Evolutionary conservation across 92 coral and sea anemone genomes (phyloP), one percentile per base, ranked within the genome.

Genomic region (Zoanthus solanderi): DNA sequence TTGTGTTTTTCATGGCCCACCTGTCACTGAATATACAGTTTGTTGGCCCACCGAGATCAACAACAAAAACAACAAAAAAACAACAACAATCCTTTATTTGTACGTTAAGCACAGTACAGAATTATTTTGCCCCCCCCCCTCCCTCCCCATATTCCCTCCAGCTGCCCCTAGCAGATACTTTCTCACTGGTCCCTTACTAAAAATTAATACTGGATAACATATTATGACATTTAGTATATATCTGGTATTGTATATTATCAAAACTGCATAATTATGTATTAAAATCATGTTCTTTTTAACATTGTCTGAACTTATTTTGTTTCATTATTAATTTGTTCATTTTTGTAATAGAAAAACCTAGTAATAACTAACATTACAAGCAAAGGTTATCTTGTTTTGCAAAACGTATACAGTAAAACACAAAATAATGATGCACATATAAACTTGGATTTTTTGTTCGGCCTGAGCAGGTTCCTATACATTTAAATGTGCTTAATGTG

Each of bases 171-270:
- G 73, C 76, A 32, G 52, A 8, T 32, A 37, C 28, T 32, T 37
- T 72, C 76, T 32, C 50, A 72, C 52, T 42, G 76, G 47, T 32
- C 52, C 47, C 48, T 72, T 72, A 37, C 76, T 68, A 28, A 34
- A 0, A 72, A 32, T 32, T 37, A 2, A 0, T 30, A 23, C 7
- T 7, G 47, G 13, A 30, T 71, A 71, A 71, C 46, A 71, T 71
- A 30, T 71, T 32, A 30, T 10, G 75, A 71, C 47, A 71, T 23
- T 23, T 71, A 37, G 1, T 32, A 72, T 72, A 17, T 72, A 72
- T 72, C 76, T 72, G 48, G 76, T 72, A 72, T 72, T 72, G 76
- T 72, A 32, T 72, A 72, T 23, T 42, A 72, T 72, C 53, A 72
- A 72, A 73, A 73, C 78, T 73, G 7, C 7, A 73, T 11, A 44